These are phyloP conservation scores for Hydrolagus affinis DNA, from an alignment of 2,113 vertebrate genomes.

Conservation along the genomic window DNA sequence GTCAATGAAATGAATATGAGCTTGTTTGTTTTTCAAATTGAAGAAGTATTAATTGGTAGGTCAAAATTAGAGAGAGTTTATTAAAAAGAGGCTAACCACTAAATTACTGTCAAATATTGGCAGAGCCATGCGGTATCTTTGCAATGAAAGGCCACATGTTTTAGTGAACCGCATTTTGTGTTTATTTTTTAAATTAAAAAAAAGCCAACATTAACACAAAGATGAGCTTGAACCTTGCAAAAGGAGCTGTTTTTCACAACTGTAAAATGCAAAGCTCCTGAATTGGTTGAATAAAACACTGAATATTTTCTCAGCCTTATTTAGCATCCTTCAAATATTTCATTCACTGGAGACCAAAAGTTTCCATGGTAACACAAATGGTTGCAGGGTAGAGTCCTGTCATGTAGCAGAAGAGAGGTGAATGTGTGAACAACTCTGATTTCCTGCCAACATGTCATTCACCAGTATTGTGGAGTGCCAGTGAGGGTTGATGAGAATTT, in stretches of 20 bases:
- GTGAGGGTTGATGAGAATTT: conserved; percentile 27
- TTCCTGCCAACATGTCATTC: conserved; percentile 32
- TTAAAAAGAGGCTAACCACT: not conserved
- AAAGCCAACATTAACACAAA: not conserved
- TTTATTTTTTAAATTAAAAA: not conserved
- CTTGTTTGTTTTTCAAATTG: not conserved
- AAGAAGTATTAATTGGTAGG: too few relatives aligned
- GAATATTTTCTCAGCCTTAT: conserved; percentile 23
- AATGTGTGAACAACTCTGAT: conserved; percentile 30
- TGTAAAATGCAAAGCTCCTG: not conserved
- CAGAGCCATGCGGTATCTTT: not conserved
- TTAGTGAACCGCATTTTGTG: not conserved
- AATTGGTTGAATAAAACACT: conserved; percentile 24
- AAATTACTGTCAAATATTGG: not conserved
- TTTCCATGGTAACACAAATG: conserved; percentile 24
- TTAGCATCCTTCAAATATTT: conserved; percentile 29
- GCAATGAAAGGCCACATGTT: not conserved
- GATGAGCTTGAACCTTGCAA: not conserved
- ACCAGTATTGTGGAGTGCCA: conserved; percentile 18
- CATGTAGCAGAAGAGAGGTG: conserved; percentile 20
- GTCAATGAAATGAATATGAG: not conserved
- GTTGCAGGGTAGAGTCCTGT: conserved; percentile 30
- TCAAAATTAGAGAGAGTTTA: not conserved
- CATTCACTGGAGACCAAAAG: conserved; percentile 28
- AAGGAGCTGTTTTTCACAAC: not conserved